Base-by-base conservation (phyloP, 2,797 vertebrate species). In the Catostomus latipinnis region DNA sequence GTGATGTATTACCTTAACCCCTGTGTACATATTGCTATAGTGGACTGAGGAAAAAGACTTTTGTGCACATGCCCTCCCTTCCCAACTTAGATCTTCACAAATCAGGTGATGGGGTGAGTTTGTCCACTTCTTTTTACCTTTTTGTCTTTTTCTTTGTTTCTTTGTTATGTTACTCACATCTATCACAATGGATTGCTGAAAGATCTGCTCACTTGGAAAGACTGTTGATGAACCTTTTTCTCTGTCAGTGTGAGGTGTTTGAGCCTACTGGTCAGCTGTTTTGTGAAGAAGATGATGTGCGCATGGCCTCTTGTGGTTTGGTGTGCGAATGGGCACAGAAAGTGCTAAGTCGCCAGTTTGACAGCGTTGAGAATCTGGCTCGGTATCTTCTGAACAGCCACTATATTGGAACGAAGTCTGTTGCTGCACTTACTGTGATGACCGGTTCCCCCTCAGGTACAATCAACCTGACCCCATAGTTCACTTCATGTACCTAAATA, bases 321-420 rank as follows among this genome's bases (percentile, higher is more conserved):
- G 98, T 99, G 74, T 99, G 98, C 58, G 98, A 99, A 81, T 99
- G 98, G 98, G 98, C 98, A 84, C 98, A 99, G 90, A 99, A 99
- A 90, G 97, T 99, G 87, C 93, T 99, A 86, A 98, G 98, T 90
- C 96, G 97, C 57, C 96, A 97, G 86, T 99, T 99, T 85, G 96
- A 98, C 81, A 95, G 94, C 0, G 96, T 99, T 82, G 91, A 98
- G 91, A 97, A 99, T 76, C 81, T 99, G 90, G 97, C 97, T 81
- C 97, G 96, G 87, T 99, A 98, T 91, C 95, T 99, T 18, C 95
- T 99, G 34, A 98, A 97, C 92, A 99, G 98, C 92, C 98, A 99
- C 88, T 98, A 96, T 87, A 98, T 98, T 57, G 96, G 96, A 93
- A 98, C 97, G 88, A 99, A 99, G 92, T 98, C 98, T 9, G 90